Evolutionary conservation across 2,888 invertebrate species (phyloP), one percentile per base, ranked within the genome.

Genomic region (Rutpela maculata): DNA sequence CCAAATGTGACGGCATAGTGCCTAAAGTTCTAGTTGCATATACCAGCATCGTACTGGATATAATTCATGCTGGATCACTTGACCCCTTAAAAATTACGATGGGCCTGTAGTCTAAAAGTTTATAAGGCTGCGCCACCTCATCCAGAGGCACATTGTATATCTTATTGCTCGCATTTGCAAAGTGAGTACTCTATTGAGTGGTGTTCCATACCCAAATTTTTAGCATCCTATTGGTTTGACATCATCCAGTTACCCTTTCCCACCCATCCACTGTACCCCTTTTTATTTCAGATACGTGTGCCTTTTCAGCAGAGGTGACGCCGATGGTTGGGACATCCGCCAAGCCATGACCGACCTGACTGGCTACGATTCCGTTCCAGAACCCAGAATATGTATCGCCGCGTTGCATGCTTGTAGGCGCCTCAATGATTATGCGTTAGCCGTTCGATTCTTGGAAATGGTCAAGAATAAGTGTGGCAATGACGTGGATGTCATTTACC

Each of bases 391-490:
- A 65, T 89, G 93, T 72, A 90, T 91, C 75, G 92, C 93, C 17
- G 92, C 91, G 0, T 84, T 94, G 80, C 89, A 91, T 80, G 94
- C 94, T 11, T 94, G 94, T 86, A 90, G 94, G 76, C 90, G 93
- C 69, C 87, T 93, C 18, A 94, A 95, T 87, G 94, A 95, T 86
- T 93, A 92, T 87, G 91, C 94, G 0, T 88, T 94, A 62, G 91
- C 93, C 59, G 91, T 93, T 35, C 90, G 95, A 89, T 98, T 97
- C 87, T 90, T 99, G 77, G 99, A 99, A 90, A 94, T 95, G 19
- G 93, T 98, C 85, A 97, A 96, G 91, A 93, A 94, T 85, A 98
- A 99, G 89, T 97, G 97, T 85, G 97, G 96, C 0, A 85, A 89
- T 75, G 91, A 94, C 81, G 92, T 93, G 4, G 92, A 93, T n/a